These are phyloP conservation scores for Panopea generosa DNA, from an alignment of 2,888 invertebrate species.

Conservation along the genomic window DNA sequence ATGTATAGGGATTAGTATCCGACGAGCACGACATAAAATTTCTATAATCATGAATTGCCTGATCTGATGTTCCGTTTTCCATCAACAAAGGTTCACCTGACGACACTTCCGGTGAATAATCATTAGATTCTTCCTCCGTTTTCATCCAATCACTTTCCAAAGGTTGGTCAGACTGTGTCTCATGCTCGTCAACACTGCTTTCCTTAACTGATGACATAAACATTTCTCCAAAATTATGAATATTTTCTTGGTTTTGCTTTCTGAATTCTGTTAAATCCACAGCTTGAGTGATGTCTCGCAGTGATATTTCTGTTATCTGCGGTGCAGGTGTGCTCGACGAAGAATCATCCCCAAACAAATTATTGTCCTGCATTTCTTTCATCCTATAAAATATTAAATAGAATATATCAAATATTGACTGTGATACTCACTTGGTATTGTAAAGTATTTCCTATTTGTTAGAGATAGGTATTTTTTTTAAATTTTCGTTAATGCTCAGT, in stretches of 20 bases:
- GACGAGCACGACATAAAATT: not conserved
- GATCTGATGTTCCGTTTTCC: not conserved
- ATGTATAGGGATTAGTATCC: slow-evolving; percentile 10
- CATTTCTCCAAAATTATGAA: not conserved
- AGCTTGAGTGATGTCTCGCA: slow-evolving; percentile 73
- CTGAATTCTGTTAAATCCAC: slow-evolving; percentile 70
- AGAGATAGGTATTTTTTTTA: no score
- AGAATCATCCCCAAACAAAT: slow-evolving; percentile 74
- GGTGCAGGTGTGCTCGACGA: slow-evolving; percentile 59
- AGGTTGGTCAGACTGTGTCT: no score
- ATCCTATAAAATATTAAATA: slow-evolving; percentile 67
- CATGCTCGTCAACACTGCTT: no score
- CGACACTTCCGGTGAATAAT: not conserved
- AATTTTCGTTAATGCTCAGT: no score
- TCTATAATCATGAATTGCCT: not conserved
- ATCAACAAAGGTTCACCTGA: not conserved
- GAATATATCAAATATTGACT: no score
- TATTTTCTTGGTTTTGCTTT: slow-evolving; percentile 57
- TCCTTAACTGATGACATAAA: not conserved
- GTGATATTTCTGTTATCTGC: slow-evolving; percentile 76
- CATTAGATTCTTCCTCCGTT: not conserved
- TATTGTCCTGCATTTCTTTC: slow-evolving; percentile 78
- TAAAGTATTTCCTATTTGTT: no score
- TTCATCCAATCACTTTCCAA: no score
- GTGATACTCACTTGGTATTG: no score